These are phyloP conservation scores for Peromyscus maniculatus DNA, from an alignment of 2,113 vertebrate genomes.

Conservation along the genomic window DNA sequence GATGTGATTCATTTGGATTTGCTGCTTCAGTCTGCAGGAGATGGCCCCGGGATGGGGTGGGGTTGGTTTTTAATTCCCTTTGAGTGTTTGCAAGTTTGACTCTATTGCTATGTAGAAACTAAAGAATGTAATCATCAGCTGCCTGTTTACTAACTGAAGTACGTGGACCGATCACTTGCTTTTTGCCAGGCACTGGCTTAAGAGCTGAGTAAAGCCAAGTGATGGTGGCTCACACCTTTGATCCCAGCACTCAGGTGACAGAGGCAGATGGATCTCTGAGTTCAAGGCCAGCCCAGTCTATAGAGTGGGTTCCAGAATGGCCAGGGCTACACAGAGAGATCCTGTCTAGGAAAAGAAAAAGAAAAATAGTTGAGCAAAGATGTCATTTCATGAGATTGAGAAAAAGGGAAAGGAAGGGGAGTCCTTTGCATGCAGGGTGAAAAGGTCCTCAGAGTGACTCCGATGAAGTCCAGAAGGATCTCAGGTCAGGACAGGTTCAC, in stretches of 20 bases:
- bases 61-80: conserved; percentile 25
- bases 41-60: not conserved
- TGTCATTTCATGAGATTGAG: not conserved
- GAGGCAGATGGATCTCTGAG: not conserved
- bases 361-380: not conserved
- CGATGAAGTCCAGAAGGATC: not conserved
- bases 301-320: not conserved
- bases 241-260: not conserved
- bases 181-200: not conserved
- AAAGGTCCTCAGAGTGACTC: not conserved
- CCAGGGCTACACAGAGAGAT: not conserved
- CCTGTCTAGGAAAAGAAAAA: not conserved
- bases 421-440: not conserved
- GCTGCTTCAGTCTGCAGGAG: not conserved
- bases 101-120: not conserved
- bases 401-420: not conserved
- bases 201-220: not conserved
- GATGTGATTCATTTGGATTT: not conserved
- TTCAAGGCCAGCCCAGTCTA: not conserved
- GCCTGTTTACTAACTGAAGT: not conserved
- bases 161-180: not conserved
- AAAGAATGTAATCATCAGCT: not conserved
- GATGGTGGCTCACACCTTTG: not conserved
- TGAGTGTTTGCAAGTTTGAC: not conserved
- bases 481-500: not conserved